Evolutionary conservation across 1,140 invertebrate genomes (phyloP), one percentile per base, ranked within the genome.

Genomic region (Amyelois transitella): DNA sequence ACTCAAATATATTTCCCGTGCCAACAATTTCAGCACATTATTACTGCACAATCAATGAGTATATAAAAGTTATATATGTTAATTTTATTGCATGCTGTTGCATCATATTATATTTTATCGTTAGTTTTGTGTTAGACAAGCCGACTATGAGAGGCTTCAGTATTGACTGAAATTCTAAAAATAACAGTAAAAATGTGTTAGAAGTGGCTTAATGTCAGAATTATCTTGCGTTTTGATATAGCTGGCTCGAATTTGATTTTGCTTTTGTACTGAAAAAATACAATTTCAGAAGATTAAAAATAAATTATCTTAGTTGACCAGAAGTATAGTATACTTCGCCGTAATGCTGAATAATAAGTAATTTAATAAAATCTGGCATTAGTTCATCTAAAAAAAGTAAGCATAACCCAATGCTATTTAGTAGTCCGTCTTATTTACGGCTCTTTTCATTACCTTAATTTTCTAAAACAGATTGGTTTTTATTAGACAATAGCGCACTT

Each of bases 31-130:
- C 21, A 68, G 66, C 69, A 75, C 74, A 64, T 65, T 60, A 76
- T 74, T 52, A 68, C 52, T 68, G 74, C 77, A 80, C 72, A 75
- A 75, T 72, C 59, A 32, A 72, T 67, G 51, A 64, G 60, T 61
- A 62, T 67, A 64, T 69, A 19, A 68, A 70, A 75, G 77, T 86
- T 81, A 60, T 71, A 67, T 58, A 55, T 84, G 72, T 74, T 78
- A 78, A 86, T 82, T 84, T 86, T 86, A 84, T 82, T 79, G 77
- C 72, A 77, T 81, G 72, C 76, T 84, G 79, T 86, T 86, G 77
- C 66, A 76, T 77, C 60, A 54, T 76, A 75, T 77, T 68, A 81
- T 84, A 78, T 86, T 81, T 75, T 82, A 77, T 78, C 59, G 43
- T 55, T 38, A 38, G 32, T 1, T 38, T 38, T 38, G 32, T 38